These are phyloP conservation scores for Chaetodon trifasciatus DNA, from an alignment of 2,797 vertebrate genomes.

Conservation along the genomic window DNA sequence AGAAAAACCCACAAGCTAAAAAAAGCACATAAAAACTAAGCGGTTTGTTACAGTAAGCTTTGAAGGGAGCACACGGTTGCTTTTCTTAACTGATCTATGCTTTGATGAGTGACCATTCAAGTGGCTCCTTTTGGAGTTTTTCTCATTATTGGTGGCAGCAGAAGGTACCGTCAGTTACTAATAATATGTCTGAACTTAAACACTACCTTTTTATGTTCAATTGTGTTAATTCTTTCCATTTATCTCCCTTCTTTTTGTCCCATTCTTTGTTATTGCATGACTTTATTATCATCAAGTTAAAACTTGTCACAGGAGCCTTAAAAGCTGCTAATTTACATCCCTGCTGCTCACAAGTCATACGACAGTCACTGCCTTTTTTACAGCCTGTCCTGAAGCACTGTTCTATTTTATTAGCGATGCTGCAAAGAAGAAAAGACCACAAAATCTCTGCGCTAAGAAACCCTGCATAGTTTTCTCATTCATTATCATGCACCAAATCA, in stretches of 20 bases:
- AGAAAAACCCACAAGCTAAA: not conserved
- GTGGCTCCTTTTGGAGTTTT: not conserved
- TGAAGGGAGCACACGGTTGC: not conserved
- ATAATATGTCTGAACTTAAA: conserved; percentile 18
- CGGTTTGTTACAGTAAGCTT: not conserved
- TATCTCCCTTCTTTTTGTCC: conserved; percentile 7
- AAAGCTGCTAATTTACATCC: conserved; percentile 36
- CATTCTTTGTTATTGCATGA: conserved; percentile 7
- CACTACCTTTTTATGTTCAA: conserved; percentile 4
- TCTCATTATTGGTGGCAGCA: conserved; percentile 1
- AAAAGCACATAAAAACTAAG: not conserved
- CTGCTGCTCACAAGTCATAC: conserved; percentile 31
- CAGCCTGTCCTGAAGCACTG: conserved; percentile 24
- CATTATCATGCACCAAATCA: conserved; percentile 59
- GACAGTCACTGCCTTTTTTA: conserved; percentile 35
- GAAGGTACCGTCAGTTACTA: not conserved
- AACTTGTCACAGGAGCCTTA: conserved; percentile 25
- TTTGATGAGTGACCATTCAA: conserved; percentile 15
- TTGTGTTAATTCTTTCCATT: conserved; percentile 11
- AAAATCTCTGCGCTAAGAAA: conserved; percentile 50
- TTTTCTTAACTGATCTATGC: conserved; percentile 4
- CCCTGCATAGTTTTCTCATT: conserved; percentile 52
- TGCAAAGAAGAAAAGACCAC: conserved; percentile 22
- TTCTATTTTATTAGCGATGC: conserved; percentile 43
- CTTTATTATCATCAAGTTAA: conserved; percentile 21